Evolutionary conservation across 2,113 vertebrate species (phyloP).

Genomic region (Onychostoma macrolepis): DNA sequence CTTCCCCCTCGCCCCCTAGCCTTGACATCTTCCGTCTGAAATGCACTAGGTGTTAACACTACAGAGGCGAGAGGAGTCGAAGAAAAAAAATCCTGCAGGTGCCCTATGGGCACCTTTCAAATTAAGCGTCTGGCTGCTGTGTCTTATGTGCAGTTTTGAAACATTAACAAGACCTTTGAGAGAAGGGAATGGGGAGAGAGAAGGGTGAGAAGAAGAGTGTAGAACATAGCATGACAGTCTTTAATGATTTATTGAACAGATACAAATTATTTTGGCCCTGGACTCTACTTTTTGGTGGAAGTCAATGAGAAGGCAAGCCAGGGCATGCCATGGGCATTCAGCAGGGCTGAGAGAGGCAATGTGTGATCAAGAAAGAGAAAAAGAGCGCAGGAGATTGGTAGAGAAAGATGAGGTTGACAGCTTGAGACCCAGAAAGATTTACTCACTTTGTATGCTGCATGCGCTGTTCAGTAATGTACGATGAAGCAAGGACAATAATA

Average conservation of each 20-base stretch:
- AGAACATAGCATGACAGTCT: slow-evolving; percentile 74
- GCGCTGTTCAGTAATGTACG: not conserved
- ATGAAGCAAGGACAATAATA: not conserved
- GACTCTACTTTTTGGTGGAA: slow-evolving; percentile 72
- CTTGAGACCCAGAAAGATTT: slow-evolving; percentile 51
- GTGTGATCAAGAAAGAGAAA: slow-evolving; percentile 51
- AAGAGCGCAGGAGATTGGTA: slow-evolving; percentile 54
- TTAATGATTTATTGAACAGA: slow-evolving; percentile 84
- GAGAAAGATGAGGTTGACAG: slow-evolving; percentile 56
- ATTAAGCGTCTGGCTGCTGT: slow-evolving; percentile 81
- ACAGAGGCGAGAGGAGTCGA: slow-evolving; percentile 73
- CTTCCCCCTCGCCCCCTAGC: slow-evolving; percentile 54
- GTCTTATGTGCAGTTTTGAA: slow-evolving; percentile 82
- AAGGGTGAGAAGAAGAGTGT: slow-evolving; percentile 60
- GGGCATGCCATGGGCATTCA: slow-evolving; percentile 73
- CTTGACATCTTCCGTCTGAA: slow-evolving; percentile 66
- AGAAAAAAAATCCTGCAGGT: slow-evolving; percentile 77
- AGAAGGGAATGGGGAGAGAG: slow-evolving; percentile 61
- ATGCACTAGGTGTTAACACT: slow-evolving; percentile 79
- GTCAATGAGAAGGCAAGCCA: slow-evolving; percentile 67
- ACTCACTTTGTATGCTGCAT: not conserved
- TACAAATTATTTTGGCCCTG: slow-evolving; percentile 83
- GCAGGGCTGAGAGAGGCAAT: slow-evolving; percentile 57
- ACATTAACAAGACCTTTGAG: slow-evolving; percentile 86
- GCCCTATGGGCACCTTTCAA: slow-evolving; percentile 82